These are phyloP conservation scores for Allygus modestus DNA, from an alignment of 2,888 invertebrate genomes.

Conservation along the genomic window DNA sequence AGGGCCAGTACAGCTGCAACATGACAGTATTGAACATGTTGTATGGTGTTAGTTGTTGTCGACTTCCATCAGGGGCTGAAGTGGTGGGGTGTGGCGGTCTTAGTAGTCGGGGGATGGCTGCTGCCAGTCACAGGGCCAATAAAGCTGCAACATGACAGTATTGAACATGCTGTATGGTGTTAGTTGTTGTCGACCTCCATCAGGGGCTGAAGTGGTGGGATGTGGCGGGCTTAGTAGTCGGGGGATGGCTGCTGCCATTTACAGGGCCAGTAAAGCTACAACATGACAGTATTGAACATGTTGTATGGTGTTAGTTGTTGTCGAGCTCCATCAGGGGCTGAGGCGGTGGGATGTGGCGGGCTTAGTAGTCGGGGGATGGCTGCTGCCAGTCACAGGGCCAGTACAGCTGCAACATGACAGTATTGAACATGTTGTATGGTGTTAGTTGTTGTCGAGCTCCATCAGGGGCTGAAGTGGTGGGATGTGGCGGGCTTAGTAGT, in stretches of 20 bases:
- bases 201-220: background rate
- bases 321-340: constrained; percentile 21
- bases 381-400: constrained; percentile 55
- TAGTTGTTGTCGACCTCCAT: constrained; percentile 33
- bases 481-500: constrained; percentile 6
- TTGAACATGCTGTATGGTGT: background rate
- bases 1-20: constrained; percentile 50
- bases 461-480: background rate
- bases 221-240: constrained; percentile 21
- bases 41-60: background rate
- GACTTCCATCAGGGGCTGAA: background rate
- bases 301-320: background rate
- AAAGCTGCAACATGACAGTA: constrained; percentile 12
- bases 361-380: constrained; percentile 20
- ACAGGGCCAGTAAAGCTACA: constrained; percentile 52
- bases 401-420: constrained; percentile 30
- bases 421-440: no score
- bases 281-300: background rate
- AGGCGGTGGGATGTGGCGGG: background rate
- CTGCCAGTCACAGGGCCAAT: constrained; percentile 49
- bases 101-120: constrained; percentile 5
- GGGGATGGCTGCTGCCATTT: constrained; percentile 43
- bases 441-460: background rate
- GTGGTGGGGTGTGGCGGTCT: background rate
- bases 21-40: background rate